Evolutionary conservation across 2,113 vertebrate genomes (phyloP).

Genomic region (Leuciscus idus): DNA sequence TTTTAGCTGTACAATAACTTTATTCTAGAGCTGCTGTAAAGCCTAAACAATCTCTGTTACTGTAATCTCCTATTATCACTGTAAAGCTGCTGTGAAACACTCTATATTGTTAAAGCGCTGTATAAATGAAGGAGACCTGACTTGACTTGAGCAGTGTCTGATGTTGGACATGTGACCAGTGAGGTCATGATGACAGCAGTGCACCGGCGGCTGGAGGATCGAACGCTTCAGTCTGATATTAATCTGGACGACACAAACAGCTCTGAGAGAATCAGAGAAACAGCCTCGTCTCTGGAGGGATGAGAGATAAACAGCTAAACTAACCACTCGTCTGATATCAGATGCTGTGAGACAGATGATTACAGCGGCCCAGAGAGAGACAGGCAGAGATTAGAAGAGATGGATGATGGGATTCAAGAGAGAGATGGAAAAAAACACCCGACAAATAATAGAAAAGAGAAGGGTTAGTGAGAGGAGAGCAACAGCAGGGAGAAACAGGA

Average conservation of each 20-base stretch:
- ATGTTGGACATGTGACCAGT: neutral
- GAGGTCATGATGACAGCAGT: neutral
- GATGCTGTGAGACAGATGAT: constrained; percentile 15
- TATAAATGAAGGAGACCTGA: too few relatives aligned
- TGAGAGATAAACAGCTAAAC: constrained; percentile 24
- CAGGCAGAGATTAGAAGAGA: constrained; percentile 37
- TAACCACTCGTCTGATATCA: constrained; percentile 29
- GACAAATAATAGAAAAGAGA: neutral
- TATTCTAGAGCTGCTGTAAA: too few relatives aligned
- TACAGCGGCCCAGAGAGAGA: constrained; percentile 18
- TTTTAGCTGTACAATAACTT: too few relatives aligned
- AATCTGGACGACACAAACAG: constrained; percentile 4
- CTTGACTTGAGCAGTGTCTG: neutral
- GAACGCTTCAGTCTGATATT: constrained; percentile 1
- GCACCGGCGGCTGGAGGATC: neutral
- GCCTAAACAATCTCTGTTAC: too few relatives aligned
- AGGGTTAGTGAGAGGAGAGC: neutral
- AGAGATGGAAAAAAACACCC: neutral
- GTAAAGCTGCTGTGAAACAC: too few relatives aligned
- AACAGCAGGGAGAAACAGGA: neutral
- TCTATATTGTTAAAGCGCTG: too few relatives aligned
- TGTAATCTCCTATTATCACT: too few relatives aligned
- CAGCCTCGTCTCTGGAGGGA: constrained; percentile 17
- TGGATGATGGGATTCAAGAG: neutral
- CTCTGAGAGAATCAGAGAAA: neutral